Evolutionary conservation across 2,888 invertebrate genomes (phyloP), one percentile per base, ranked within the genome.

Genomic region (Polylopha cassiicola): DNA sequence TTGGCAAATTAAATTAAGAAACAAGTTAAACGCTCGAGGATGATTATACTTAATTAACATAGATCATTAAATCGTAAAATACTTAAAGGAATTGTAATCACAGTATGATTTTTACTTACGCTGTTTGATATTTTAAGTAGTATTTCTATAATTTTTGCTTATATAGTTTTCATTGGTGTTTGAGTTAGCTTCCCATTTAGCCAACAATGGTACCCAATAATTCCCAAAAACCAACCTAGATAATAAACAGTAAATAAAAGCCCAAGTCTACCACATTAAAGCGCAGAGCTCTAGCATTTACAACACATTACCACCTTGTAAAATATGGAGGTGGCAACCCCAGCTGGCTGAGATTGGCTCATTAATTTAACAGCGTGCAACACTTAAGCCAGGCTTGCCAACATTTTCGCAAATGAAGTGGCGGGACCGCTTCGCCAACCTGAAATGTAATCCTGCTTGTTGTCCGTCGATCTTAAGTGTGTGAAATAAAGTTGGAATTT

Each of bases 331-430:
- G 76, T 71, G 69, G 72, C 61, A 72, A 61, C 71, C 69, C 73
- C 32, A 64, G 65, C 65, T 63, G 65, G 61, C 65, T 57, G 64
- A 82, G 80, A 85, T 84, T 84, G 84, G 73, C 84, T 85, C 84
- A 84, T 85, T 82, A 81, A 82, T 84, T 85, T 84, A 78, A 82
- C 81, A 81, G 73, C 78, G 75, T 69, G 82, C 80, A 81, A 82
- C 84, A 79, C 80, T 84, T 81, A 81, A 79, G 79, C 78, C 70
- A 73, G 74, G 68, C 72, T 66, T 72, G 76, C 77, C 77, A 79
- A 75, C 78, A 76, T 80, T 80, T 68, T 74, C 77, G 72, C 69
- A 80, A 82, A 84, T 81, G 78, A 82, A 80, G 78, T 82, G 78
- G 69, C 75, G 70, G 72, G 63, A 70, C 69, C 60, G 51, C 61